These are phyloP conservation scores for Charanyca ferruginea DNA, from an alignment of 2,888 invertebrate genomes.

Conservation along the genomic window DNA sequence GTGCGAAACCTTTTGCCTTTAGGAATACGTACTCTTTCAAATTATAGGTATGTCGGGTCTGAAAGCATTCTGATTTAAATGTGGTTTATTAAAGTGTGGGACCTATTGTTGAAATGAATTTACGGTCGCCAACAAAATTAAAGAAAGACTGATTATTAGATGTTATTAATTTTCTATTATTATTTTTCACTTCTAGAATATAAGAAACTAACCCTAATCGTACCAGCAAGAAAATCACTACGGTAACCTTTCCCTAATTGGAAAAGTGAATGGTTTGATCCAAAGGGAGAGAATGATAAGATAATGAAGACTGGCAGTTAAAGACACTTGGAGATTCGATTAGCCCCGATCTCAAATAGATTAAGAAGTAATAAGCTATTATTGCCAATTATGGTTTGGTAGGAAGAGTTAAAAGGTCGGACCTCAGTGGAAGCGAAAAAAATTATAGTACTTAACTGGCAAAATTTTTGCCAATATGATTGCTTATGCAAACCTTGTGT, in stretches of 20 bases:
- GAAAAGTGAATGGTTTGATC: constrained; percentile 42
- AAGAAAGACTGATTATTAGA: constrained; percentile 1
- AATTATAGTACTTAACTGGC: background rate
- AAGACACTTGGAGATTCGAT: constrained; percentile 51
- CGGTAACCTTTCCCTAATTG: constrained; percentile 27
- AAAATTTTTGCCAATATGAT: no score
- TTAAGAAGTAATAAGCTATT: constrained; percentile 24
- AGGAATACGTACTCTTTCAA: background rate
- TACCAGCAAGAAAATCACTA: constrained; percentile 1
- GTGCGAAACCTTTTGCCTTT: constrained; percentile 7
- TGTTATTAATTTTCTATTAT: no score
- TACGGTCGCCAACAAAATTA: background rate
- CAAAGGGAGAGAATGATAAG: constrained; percentile 30
- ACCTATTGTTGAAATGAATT: constrained; percentile 8
- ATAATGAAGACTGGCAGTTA: constrained; percentile 51
- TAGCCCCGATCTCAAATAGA: constrained; percentile 36
- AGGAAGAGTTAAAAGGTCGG: constrained; percentile 6
- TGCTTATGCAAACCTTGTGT: no score
- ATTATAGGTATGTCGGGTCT: background rate
- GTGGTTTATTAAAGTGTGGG: no score
- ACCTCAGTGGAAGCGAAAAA: no score
- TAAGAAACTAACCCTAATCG: background rate
- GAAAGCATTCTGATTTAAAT: constrained; percentile 6
- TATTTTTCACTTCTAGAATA: background rate
- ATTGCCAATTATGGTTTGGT: constrained; percentile 27